Base-by-base conservation (phyloP, 2,888 invertebrate genomes). In the Cyclophora albipunctata region DNA sequence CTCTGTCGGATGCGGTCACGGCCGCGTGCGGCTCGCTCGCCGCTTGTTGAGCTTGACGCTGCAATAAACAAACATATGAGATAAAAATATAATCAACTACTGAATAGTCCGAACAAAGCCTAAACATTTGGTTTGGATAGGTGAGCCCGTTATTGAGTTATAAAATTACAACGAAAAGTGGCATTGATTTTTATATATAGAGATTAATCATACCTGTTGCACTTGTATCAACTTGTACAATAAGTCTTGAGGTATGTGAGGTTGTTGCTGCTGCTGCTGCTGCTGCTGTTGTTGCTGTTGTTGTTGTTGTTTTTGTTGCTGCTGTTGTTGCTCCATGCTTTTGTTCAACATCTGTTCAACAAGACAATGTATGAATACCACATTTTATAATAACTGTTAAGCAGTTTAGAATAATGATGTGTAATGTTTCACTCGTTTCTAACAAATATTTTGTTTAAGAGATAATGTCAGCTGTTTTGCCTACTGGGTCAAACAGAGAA, bases 191-290 rank as follows among this genome's bases (percentile, higher is more conserved):
- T 20, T 20, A 20, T 20, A 20, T 20, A 20, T 20, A 20, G 20
- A 5, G 4, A 46, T 40, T 3, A 42, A 33, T 6, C 57, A 5
- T 43, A 88, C 89, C 68, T 84, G 78, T 63, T 90, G 91, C 66
- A 91, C 90, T 62, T 91, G 89, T 56, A 91, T 78, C 54, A 89
- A 83, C 75, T 90, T 90, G 76, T 90, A 86, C 63, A 91, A 90
- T 81, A 91, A 87, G 81, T 91, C 91, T 59, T 91, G 90, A 46
- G 91, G 83, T 73, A 91, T 93, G 81, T 93, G 93, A 65, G 94
- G 89, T 58, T 92, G 91, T 48, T 92, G 92, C 20, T 83, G 84
- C 44, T 83, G 81, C 63, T 92, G 92, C 34, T 46, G 93, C 53
- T 92, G 89, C 47, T 93, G 91, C 34, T 92, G 69, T 0, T 48